Percentiles rank a stretch among this genome's conserved stretches.
These are phyloP conservation scores for Carapus acus DNA, from an alignment of 2,797 vertebrate species.

Conservation along the genomic window DNA sequence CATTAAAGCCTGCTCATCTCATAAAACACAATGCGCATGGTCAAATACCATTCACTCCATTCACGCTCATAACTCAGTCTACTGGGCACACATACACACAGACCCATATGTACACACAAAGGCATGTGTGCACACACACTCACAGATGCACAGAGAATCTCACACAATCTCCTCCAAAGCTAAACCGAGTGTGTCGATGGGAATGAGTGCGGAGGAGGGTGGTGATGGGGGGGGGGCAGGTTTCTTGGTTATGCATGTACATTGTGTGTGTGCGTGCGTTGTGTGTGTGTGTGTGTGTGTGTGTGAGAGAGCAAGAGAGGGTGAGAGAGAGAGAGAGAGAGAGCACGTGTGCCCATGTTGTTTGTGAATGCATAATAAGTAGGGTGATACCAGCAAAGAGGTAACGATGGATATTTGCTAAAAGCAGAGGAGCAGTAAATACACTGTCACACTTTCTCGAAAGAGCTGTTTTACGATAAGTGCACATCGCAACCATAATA, in stretches of 20 bases:
- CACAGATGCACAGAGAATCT: conserved; percentile 20
- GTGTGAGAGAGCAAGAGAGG: too few relatives aligned
- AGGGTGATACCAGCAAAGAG: conserved; percentile 44
- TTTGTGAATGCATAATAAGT: conserved; percentile 44
- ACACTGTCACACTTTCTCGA: conserved; percentile 35
- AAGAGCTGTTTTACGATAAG: conserved; percentile 55
- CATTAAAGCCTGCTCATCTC: conserved; percentile 73
- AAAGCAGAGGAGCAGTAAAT: conserved; percentile 58
- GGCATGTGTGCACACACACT: conserved; percentile 1
- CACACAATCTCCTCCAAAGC: conserved; percentile 35
- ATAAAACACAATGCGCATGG: conserved; percentile 66
- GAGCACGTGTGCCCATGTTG: conserved; percentile 21
- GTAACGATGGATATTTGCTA: conserved; percentile 48
- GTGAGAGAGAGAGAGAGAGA: too few relatives aligned
- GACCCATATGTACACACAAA: conserved; percentile 21
- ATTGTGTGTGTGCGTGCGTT: conserved; percentile 15
- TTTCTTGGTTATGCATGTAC: conserved; percentile 13
- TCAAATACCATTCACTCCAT: conserved; percentile 60
- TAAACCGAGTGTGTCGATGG: conserved; percentile 50
- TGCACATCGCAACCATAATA: conserved; percentile 29
- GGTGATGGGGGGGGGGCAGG: conserved; percentile 8
- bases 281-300: conserved; percentile 16
- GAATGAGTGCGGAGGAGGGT: conserved; percentile 25
- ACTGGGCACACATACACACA: conserved; percentile 36
- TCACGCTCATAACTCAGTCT: conserved; percentile 60